Conservation (phyloP, 1,140 invertebrate species). For the Ostrea edulis region DNA sequence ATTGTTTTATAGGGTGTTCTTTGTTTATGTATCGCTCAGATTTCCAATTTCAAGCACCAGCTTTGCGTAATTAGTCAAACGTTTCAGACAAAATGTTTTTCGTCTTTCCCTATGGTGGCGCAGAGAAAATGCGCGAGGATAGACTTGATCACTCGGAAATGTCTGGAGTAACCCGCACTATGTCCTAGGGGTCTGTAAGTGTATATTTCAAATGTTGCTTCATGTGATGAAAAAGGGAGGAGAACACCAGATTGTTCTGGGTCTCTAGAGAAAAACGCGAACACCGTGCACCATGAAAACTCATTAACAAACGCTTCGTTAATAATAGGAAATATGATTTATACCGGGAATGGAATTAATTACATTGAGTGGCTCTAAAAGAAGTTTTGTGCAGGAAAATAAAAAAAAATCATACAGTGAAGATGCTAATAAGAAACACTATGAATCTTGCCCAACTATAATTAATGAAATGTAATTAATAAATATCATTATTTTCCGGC, state of each 20-base stretch:
- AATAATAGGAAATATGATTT: slow-evolving; percentile 36
- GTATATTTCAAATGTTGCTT: slow-evolving; percentile 6
- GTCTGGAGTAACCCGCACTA: background rate
- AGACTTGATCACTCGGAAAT: background rate
- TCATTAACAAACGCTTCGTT: slow-evolving; percentile 12
- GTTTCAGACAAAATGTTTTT: background rate
- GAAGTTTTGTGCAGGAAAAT: background rate
- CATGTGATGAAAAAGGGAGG: background rate
- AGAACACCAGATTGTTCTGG: background rate
- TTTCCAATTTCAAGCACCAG: slow-evolving; percentile 14
- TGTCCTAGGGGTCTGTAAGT: slow-evolving; percentile 3
- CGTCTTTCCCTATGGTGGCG: background rate
- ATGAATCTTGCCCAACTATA: background rate
- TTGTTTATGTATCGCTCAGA: slow-evolving; percentile 20
- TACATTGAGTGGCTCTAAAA: slow-evolving; percentile 1
- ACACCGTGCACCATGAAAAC: background rate
- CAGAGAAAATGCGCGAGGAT: background rate
- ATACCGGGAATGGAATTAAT: slow-evolving; percentile 2
- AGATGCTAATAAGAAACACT: background rate
- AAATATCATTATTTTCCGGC: background rate
- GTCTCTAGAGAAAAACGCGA: background rate
- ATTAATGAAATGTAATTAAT: slow-evolving; percentile 33
- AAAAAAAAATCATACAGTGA: background rate
- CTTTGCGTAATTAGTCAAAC: slow-evolving; percentile 12
- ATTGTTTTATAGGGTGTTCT: background rate